These are phyloP conservation scores for Drosophila quinaria DNA, from an alignment of 2,888 invertebrate species.

Conservation along the genomic window DNA sequence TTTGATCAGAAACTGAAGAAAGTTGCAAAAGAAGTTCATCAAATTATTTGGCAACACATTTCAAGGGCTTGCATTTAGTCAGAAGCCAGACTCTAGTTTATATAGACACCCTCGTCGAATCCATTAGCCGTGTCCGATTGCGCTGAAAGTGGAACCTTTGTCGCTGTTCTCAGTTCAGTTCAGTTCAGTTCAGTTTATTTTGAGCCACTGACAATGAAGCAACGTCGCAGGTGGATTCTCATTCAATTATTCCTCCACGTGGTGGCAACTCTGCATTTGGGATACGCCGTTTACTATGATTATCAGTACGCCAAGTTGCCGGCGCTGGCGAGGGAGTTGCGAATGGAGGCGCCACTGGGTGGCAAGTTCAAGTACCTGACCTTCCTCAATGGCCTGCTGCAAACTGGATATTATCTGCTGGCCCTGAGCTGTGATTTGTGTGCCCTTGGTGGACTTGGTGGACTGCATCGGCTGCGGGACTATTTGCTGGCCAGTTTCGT, in stretches of 20 bases:
- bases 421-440: constrained; percentile 43
- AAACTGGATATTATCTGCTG: constrained; percentile 44
- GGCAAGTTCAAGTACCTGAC: constrained; percentile 69
- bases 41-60: not conserved
- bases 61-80: too few relatives aligned
- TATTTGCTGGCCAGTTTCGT: constrained; percentile 46
- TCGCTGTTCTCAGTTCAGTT: not conserved
- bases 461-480: constrained; percentile 29
- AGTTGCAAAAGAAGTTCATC: not conserved
- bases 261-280: constrained; percentile 34
- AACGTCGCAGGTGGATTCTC: not conserved
- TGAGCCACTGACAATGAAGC: constrained; percentile 24
- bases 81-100: not conserved
- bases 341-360: constrained; percentile 42
- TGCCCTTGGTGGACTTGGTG: not conserved
- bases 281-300: constrained; percentile 53
- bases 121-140: constrained; percentile 2
- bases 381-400: constrained; percentile 50
- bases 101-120: not conserved
- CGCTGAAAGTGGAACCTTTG: not conserved
- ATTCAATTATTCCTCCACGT: constrained; percentile 41
- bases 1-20: not conserved
- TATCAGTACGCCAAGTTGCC: constrained; percentile 44
- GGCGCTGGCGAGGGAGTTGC: constrained; percentile 20
- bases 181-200: not conserved